Evolutionary conservation across 2,113 vertebrate genomes (phyloP).

Genomic region (Phycodurus eques): DNA sequence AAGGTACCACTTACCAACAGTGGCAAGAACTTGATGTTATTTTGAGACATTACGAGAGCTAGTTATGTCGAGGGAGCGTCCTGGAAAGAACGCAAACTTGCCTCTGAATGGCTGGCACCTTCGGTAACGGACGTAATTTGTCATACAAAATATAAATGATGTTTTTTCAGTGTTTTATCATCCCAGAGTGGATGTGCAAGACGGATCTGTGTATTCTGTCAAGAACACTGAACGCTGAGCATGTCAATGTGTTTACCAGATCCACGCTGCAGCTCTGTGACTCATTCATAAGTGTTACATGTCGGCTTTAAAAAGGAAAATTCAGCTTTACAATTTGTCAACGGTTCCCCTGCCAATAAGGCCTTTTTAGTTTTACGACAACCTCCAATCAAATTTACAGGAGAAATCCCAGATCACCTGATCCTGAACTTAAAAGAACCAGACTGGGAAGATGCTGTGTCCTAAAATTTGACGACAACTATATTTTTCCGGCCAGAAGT

Average conservation of each 20-base stretch:
- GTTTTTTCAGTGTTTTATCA: background rate
- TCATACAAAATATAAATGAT: background rate
- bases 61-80: conserved; percentile 1
- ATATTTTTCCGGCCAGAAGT: conserved; percentile 46
- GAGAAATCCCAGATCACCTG: conserved; percentile 27
- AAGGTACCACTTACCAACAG: background rate
- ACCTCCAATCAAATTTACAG: conserved; percentile 49
- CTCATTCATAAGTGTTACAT: conserved; percentile 52
- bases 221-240: conserved; percentile 28
- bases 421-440: conserved; percentile 15
- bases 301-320: conserved; percentile 44
- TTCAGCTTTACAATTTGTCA: conserved; percentile 53
- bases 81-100: conserved; percentile 1
- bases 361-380: conserved; percentile 33
- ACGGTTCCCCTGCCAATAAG: conserved; percentile 41
- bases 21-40: background rate
- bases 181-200: background rate
- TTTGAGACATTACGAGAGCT: conserved; percentile 8
- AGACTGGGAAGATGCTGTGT: conserved; percentile 26
- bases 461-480: conserved; percentile 51
- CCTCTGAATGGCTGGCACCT: background rate
- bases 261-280: conserved; percentile 33
- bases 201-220: conserved; percentile 45
- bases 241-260: conserved; percentile 54
- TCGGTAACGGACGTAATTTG: background rate